Percentiles rank a stretch among this genome's conserved stretches.
phyloP scores from a whole-genome alignment of 2,113 vertebrate genomes.

The Melanerpes formicivorus region DNA sequence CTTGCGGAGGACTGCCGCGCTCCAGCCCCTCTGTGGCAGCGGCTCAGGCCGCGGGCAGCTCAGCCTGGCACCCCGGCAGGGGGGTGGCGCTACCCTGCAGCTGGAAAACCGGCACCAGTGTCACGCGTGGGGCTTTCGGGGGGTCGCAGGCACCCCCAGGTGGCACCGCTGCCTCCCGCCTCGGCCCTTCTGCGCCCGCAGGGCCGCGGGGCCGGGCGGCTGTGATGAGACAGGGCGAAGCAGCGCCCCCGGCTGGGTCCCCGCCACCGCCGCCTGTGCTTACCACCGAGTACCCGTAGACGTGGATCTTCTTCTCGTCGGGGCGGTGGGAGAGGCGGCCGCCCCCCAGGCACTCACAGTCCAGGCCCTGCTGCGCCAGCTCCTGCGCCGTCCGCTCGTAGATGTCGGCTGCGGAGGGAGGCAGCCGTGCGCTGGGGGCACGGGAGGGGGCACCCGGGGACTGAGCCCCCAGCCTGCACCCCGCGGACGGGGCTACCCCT shows the following conservation, averaged over 20 bases:
- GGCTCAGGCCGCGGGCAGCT: rapidly evolving
- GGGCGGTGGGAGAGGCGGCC: constrained; percentile 87
- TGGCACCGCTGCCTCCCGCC: rapidly evolving
- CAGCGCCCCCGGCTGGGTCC: not conserved
- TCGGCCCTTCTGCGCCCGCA: not conserved
- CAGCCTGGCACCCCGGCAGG: not conserved
- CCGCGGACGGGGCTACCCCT: not conserved
- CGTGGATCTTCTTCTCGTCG: constrained; percentile 85
- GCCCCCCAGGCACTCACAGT: constrained; percentile 87
- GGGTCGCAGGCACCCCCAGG: not conserved
- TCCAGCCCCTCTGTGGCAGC: rapidly evolving
- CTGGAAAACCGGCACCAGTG: not conserved
- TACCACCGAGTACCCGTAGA: constrained; percentile 95
- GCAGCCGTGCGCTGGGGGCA: not conserved
- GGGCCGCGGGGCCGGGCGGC: rapidly evolving
- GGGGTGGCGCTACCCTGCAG: rapidly evolving
- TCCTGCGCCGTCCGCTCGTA: constrained; percentile 83
- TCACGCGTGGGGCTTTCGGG: too few species aligned
- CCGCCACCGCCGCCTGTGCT: not conserved
- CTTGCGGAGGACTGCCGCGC: rapidly evolving
- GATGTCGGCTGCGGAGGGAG: constrained; percentile 82
- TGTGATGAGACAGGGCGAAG: not conserved
- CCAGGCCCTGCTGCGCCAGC: constrained; percentile 24
- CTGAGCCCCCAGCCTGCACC: not conserved
- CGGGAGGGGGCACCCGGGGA: not conserved